Percentiles rank a stretch among this genome's conserved stretches.
Evolutionary conservation across 2,888 invertebrate genomes (phyloP).

Genomic region (Dynastes maya): DNA sequence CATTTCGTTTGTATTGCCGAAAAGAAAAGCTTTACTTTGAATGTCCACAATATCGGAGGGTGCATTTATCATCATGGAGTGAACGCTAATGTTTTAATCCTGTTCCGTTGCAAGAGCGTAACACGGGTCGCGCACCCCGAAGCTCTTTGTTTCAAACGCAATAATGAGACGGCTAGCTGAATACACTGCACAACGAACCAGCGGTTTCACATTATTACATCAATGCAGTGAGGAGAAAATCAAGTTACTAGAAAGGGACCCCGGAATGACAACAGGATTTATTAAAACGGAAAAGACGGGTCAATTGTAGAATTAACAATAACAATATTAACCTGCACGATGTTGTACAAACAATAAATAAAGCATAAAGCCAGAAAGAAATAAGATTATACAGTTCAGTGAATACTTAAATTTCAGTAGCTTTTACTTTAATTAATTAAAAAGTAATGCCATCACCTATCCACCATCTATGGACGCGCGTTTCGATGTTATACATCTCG

Average conservation of each 20-base stretch:
- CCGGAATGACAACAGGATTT: not conserved
- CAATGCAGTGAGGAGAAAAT: not conserved
- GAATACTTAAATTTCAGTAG: no score
- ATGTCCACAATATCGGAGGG: slow-evolving; percentile 39
- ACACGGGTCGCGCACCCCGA: slow-evolving; percentile 41
- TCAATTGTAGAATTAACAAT: no score
- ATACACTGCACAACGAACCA: slow-evolving; percentile 15
- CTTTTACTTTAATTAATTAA: no score
- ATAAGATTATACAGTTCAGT: no score
- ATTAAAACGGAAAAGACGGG: no score
- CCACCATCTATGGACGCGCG: no score
- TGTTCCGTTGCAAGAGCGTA: slow-evolving; percentile 47
- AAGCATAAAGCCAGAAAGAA: no score
- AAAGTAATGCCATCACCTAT: no score
- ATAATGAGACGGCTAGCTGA: slow-evolving; percentile 42
- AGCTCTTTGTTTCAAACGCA: slow-evolving; percentile 44
- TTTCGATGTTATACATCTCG: no score
- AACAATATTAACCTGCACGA: no score
- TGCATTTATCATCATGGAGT: slow-evolving; percentile 46
- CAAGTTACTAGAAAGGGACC: not conserved
- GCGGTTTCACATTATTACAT: slow-evolving; percentile 17
- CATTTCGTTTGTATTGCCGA: slow-evolving; percentile 11
- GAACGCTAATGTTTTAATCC: slow-evolving; percentile 53
- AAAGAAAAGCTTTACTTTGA: slow-evolving; percentile 30
- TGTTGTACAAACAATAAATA: no score